Evolutionary conservation across 2,113 vertebrate species (phyloP).

Genomic region (Coracopsis vasa): DNA sequence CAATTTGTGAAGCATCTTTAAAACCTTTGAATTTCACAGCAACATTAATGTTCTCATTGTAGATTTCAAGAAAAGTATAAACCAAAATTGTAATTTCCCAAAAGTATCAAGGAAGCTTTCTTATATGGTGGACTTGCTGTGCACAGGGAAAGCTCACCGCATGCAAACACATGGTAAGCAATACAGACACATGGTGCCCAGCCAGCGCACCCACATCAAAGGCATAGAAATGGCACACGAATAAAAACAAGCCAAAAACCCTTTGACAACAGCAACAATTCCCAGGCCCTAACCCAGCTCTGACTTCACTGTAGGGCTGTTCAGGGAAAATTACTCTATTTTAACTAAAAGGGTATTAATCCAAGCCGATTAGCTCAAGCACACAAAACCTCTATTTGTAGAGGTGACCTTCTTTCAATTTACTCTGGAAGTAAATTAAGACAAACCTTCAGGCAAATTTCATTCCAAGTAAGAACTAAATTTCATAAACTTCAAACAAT

Average conservation of each 20-base stretch:
- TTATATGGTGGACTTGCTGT: background rate
- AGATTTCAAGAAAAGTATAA: background rate
- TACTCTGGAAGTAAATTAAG: background rate
- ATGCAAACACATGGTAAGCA: accelerated
- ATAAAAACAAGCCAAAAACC: background rate
- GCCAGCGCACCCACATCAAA: background rate
- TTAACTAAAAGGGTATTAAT: conserved; percentile 27
- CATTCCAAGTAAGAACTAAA: background rate
- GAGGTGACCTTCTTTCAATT: background rate
- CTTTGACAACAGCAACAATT: background rate
- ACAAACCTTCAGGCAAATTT: conserved; percentile 7
- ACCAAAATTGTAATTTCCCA: background rate
- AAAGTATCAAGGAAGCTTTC: background rate
- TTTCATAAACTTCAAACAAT: background rate
- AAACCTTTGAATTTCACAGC: background rate
- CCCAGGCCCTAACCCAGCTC: background rate
- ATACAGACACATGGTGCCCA: background rate
- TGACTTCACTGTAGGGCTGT: background rate
- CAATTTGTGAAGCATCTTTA: background rate
- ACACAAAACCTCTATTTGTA: background rate
- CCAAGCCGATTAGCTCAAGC: background rate
- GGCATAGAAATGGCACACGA: background rate
- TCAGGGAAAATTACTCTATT: background rate
- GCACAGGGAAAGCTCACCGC: background rate
- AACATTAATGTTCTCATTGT: background rate